Base-by-base conservation (phyloP, 2,888 invertebrate species). In the Dryococelus australis region DNA sequence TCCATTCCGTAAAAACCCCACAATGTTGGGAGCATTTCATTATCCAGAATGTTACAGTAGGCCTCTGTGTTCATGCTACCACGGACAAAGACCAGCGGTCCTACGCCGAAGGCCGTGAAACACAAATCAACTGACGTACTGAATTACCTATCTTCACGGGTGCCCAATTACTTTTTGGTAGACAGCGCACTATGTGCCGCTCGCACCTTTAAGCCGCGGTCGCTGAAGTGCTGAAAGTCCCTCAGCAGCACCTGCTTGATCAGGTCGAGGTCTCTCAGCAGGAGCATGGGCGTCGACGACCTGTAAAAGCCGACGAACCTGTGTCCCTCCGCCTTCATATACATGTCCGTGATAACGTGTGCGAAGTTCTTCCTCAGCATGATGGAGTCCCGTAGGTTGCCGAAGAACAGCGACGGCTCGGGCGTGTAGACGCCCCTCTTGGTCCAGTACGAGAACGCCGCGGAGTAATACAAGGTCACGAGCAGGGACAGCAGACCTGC, bases 161-260 rank as follows among this genome's bases (percentile, higher is more conserved):
- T n/a, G n/a, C n/a, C n/a, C n/a, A 1, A 35, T 35, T 35, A 3
- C 4, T 35, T 35, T 35, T 35, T 35, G 35, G 2, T 1, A 3
- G 35, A 35, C 2, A 35, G 4, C 4, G 35, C 4, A 35, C 35
- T 35, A 4, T 35, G 35, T 35, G 35, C 1, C 2, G 4, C 35
- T 35, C 35, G 35, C 35, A 35, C 35, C 90, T 94, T 94, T 53
- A 94, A 92, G 0, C 95, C 65, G 13, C 65, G 65, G 65, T 65
- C 65, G 65, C 65, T n/a, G 65, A 65, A 65, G 65, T n/a, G 1
- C 65, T 65, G 65, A 24, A 65, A 65, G 65, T 65, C 65, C 0
- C n/a, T 16, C 65, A 24, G 3, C 65, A 65, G 6, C 65, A 65
- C 65, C 13, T 65, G n/a, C 65, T 65, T 65, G 65, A 65, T 65